Evolutionary conservation across 2,113 vertebrate species (phyloP).

Genomic region (Caranx ignobilis): DNA sequence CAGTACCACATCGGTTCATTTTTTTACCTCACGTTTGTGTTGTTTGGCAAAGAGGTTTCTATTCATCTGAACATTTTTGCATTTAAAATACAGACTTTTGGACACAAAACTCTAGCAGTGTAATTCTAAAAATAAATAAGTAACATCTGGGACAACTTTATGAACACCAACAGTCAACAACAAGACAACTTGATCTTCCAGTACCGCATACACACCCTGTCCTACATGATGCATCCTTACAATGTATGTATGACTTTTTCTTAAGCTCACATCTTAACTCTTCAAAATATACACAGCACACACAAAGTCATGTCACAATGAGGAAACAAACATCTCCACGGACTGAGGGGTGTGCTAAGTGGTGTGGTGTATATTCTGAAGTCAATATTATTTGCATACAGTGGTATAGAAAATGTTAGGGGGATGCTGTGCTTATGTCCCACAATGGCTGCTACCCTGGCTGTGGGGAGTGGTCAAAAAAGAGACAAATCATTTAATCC

Average conservation of each 20-base stretch:
- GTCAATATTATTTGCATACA: no score
- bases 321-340: neutral
- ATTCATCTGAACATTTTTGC: neutral
- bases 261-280: neutral
- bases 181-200: neutral
- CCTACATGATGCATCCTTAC: neutral
- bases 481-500: neutral
- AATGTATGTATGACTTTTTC: no score
- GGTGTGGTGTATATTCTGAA: no score
- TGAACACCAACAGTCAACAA: neutral
- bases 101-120: neutral
- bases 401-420: no score
- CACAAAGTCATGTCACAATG: neutral
- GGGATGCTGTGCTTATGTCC: no score
- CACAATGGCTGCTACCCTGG: neutral
- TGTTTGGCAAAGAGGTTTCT: neutral
- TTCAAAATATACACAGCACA: neutral
- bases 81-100: neutral
- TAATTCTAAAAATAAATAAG: neutral
- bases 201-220: neutral
- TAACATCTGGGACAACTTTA: neutral
- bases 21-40: neutral
- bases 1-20: neutral
- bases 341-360: neutral
- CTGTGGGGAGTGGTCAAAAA: neutral